A percentile compares a stretch with the other conserved stretches of the same genome.
These are phyloP conservation scores for Plecturocebus donacophilus DNA, from an alignment of 2,113 vertebrate genomes.

Conservation along the genomic window DNA sequence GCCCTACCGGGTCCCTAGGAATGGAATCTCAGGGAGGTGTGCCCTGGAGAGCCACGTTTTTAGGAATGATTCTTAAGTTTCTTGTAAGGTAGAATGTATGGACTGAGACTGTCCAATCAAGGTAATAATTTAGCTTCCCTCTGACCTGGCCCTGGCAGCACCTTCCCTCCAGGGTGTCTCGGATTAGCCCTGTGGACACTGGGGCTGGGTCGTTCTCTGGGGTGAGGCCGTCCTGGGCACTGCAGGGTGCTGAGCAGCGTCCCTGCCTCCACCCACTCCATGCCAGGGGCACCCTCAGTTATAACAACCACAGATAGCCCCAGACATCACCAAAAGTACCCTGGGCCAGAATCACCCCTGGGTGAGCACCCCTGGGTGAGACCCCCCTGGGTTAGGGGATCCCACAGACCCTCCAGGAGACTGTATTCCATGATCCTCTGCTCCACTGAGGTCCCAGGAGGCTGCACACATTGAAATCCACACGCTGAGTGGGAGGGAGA, in stretches of 20 bases:
- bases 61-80: not conserved
- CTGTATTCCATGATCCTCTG: too few relatives aligned
- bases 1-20: not conserved
- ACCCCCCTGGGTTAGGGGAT: too few relatives aligned
- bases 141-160: not conserved
- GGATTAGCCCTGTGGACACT: not conserved
- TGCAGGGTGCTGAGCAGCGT: not conserved
- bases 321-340: not conserved
- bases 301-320: not conserved
- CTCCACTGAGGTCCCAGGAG: too few relatives aligned
- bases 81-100: not conserved
- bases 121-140: not conserved
- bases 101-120: not conserved
- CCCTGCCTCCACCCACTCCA: too few relatives aligned
- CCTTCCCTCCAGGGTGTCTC: too few relatives aligned
- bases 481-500: too few relatives aligned
- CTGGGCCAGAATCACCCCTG: too few relatives aligned
- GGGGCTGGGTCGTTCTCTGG: not conserved
- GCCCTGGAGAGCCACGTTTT: not conserved
- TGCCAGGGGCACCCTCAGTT: not conserved
- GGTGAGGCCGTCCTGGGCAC: fast-evolving
- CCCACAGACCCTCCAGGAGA: too few relatives aligned
- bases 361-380: too few relatives aligned
- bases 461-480: too few relatives aligned
- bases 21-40: not conserved